Base-by-base conservation (phyloP, 1,140 invertebrate genomes). In the Brachionus paranguensis region DNA sequence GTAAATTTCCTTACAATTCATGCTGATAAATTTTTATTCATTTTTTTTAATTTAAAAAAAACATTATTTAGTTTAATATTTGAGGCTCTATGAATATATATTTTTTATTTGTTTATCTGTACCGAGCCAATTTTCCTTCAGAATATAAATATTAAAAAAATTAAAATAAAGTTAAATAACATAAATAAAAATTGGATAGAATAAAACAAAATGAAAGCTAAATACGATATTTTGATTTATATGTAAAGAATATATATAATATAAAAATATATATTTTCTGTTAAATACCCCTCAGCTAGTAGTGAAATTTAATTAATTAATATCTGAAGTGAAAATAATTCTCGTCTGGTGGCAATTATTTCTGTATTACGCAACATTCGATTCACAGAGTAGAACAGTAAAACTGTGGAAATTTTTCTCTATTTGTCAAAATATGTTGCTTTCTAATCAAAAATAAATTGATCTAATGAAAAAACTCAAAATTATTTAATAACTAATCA, bases 401-500 rank as follows among this genome's bases (percentile, higher is more conserved):
- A 33, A 43, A 41, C 17, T 41, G 41, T 72, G 41, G 37, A 72
- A 72, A 72, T n/a, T 17, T 11, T 43, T 72, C 29, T n/a, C 33
- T 72, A 24, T 68, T 68, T 41, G 68, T 43, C 41, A 41, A 72
- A 43, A 72, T 43, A 72, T 72, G 68, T 72, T 72, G 68, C 68
- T 72, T 72, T 29, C 6, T 8, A 72, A 72, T 72, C 37, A 72
- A 72, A 41, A 43, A n/a, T 72, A 43, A 7, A 41, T 72, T 20
- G 65, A 41, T 41, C 10, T 60, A 20, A 60, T 53, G 20, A 20
- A 60, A 60, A 60, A 20, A 60, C 53, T 60, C 53, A 60, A 60
- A 60, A 60, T 60, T n/a, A 60, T 60, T 60, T 60, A 76, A 76
- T 47, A 76, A 76, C 72, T 76, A 45, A 76, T 76, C 20, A 76